Base-by-base conservation (phyloP, 2,113 vertebrate genomes). In the Syngnathus scovelli region DNA sequence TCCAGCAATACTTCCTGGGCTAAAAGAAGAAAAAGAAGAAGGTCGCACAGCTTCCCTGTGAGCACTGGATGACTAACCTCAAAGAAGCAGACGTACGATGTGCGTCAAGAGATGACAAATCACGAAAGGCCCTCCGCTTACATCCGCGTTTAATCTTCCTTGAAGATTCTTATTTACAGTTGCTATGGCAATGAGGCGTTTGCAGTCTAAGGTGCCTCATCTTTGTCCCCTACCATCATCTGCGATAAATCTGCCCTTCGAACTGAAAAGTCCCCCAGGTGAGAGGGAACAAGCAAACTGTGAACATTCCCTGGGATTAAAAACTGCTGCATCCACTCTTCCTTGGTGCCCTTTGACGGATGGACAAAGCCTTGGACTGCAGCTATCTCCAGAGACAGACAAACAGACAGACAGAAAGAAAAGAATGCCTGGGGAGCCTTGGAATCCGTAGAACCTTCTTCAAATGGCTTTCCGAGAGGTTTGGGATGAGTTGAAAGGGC, bases 391-490 rank as follows among this genome's bases (percentile, higher is more conserved):
- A 27, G 61, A 23, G 6, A 15, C 11, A 13, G 10, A n/a, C 18
- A 39, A 37, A 21, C 4, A 39, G 59, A 41, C 18, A 39, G 37
- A 23, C 38, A 43, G 18, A 55, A 6, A 16, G 49, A 51, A 51
- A 19, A 51, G 18, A 83, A 85, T 54, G 88, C 86, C 89, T 68
- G 78, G 89, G 90, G 89, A 89, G 86, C 89, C 88, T 89, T 91
- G 90, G 89, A 90, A 90, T 90, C 90, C 87, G 88, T 89, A 86
- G 90, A 90, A 87, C 85, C 80, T 84, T 82, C 85, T 85, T 87
- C 89, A 90, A 92, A 91, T 90, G 88, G 87, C 86, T 91, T 89
- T 90, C 87, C 89, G 90, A 89, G 85, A 91, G 89, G 89, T 85
- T 89, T 89, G 84, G 49, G 88, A 80, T 75, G 52, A 83, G 86